Percentiles rank a stretch among this genome's conserved stretches.
phyloP scores from a whole-genome alignment of 2,113 vertebrate genomes.

The Grammomys surdaster region DNA sequence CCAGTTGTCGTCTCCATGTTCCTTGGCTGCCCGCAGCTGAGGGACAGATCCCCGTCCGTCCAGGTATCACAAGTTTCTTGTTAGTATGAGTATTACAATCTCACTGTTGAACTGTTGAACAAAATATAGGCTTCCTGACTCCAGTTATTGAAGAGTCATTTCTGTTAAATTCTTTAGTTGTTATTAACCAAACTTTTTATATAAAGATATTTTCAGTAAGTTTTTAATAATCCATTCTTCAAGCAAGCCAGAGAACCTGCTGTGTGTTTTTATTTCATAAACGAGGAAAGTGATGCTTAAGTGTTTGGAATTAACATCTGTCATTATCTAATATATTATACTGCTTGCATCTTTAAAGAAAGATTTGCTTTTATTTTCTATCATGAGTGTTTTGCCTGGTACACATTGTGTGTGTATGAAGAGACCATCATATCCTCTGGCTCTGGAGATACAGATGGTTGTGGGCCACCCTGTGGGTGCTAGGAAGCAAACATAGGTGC shows the following conservation, averaged over 20 bases:
- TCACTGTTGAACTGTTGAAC: slow-evolving; percentile 59
- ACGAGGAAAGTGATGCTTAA: not conserved
- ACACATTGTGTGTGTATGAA: not conserved
- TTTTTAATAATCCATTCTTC: slow-evolving; percentile 65
- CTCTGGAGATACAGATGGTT: not conserved
- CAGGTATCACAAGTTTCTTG: not conserved
- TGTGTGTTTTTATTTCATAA: slow-evolving; percentile 67
- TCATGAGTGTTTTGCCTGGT: not conserved
- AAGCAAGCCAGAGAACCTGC: slow-evolving; percentile 67
- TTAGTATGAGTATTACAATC: slow-evolving; percentile 19
- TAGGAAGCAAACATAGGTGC: not conserved
- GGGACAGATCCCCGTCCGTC: not conserved
- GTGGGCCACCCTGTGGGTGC: not conserved
- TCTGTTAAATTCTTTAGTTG: slow-evolving; percentile 71
- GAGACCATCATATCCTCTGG: not conserved
- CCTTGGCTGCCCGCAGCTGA: not conserved
- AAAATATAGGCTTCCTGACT: slow-evolving; percentile 84
- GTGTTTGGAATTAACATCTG: slow-evolving; percentile 52
- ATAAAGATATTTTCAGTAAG: slow-evolving; percentile 65
- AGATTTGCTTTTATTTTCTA: not conserved
- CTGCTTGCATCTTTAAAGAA: not conserved
- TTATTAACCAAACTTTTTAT: slow-evolving; percentile 66
- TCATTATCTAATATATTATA: not conserved
- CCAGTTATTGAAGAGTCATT: slow-evolving; percentile 65
- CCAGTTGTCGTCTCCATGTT: not conserved